Percentiles rank a stretch among this genome's conserved stretches.
Evolutionary conservation across 2,888 invertebrate genomes (phyloP).

Genomic region (Polydrusus pterygomalis): DNA sequence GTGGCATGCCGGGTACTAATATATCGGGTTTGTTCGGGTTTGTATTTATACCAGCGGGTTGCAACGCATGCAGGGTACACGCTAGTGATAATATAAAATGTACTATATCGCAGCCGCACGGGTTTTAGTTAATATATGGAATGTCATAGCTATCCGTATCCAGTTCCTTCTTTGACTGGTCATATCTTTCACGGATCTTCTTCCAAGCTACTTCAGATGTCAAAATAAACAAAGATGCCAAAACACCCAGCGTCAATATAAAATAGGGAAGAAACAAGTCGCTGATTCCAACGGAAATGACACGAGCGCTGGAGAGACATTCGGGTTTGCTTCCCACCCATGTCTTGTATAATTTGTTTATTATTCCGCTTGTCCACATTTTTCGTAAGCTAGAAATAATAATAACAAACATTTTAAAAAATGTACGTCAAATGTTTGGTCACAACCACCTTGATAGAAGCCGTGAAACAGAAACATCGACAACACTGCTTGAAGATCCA

Average conservation of each 20-base stretch:
- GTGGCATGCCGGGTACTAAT: too few relatives aligned
- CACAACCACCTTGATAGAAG: too few relatives aligned
- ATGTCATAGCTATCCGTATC: not conserved
- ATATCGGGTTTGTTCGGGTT: too few relatives aligned
- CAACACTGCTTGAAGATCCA: too few relatives aligned
- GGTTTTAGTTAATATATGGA: conserved; percentile 3
- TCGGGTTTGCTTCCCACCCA: conserved; percentile 63
- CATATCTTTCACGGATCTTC: not conserved
- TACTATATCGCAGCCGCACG: too few relatives aligned
- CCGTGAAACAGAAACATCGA: too few relatives aligned
- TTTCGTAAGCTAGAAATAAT: conserved; percentile 62
- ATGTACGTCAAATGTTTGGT: too few relatives aligned
- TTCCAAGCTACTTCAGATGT: conserved; percentile 58
- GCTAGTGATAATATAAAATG: too few relatives aligned
- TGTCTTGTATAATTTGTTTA: conserved; percentile 59
- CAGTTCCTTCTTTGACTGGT: not conserved
- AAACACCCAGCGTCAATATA: conserved; percentile 60
- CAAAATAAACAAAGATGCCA: conserved; percentile 57
- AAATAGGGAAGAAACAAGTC: conserved; percentile 65
- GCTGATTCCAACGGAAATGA: conserved; percentile 61
- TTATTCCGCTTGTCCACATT: conserved; percentile 60
- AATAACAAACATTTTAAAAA: too few relatives aligned
- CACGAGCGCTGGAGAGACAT: conserved; percentile 61
- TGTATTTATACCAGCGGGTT: too few relatives aligned
- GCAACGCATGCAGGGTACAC: too few relatives aligned